These are phyloP conservation scores for Crotalus helleri DNA, from an alignment of 2,113 vertebrate genomes.

Conservation along the genomic window DNA sequence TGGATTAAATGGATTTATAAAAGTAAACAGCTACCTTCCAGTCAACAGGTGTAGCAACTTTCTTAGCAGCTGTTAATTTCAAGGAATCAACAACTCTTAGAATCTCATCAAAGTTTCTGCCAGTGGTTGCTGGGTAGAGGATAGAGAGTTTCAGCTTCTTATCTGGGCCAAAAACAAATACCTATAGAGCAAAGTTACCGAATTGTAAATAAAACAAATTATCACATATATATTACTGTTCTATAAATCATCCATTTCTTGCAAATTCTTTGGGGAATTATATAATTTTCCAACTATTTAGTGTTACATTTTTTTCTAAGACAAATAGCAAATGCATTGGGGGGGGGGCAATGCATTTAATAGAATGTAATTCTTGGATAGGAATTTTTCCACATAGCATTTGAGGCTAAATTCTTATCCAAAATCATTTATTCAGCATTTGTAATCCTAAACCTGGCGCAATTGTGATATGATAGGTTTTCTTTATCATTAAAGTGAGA, in stretches of 20 bases:
- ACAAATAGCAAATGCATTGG: neutral
- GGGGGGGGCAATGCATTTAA: neutral
- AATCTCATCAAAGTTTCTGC: conserved; percentile 94
- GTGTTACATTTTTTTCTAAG: neutral
- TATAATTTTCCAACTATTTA: neutral
- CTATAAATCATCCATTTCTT: neutral
- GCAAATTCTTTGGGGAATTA: neutral
- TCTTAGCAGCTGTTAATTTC: conserved; percentile 89
- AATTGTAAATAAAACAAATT: neutral
- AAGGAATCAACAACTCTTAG: conserved; percentile 90
- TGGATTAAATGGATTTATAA: neutral
- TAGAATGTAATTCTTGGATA: neutral
- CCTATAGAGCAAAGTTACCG: conserved; percentile 67
- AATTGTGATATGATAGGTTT: neutral
- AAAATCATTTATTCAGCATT: neutral
- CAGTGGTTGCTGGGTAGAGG: conserved; percentile 95
- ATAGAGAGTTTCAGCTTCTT: conserved; percentile 96
- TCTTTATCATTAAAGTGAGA: neutral
- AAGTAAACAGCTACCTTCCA: conserved; percentile 85
- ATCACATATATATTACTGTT: neutral
- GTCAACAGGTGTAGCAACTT: conserved; percentile 91
- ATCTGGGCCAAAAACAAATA: conserved; percentile 92
- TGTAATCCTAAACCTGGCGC: neutral
- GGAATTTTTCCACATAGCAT: neutral
- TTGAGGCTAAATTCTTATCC: neutral